Conservation (phyloP, 1,140 invertebrate species). For the Cataglyphis hispanica region DNA sequence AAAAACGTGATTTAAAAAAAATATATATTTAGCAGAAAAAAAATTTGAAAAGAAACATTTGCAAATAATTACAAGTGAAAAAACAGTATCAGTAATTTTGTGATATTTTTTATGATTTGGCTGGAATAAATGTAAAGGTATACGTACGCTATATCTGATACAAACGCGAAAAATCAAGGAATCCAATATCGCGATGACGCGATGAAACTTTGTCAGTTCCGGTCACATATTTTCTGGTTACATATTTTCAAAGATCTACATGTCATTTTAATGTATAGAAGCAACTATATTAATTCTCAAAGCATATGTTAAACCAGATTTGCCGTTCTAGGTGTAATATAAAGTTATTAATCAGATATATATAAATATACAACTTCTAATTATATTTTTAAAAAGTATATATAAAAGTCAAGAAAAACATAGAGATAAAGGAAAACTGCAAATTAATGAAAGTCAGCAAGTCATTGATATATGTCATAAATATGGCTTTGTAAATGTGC, state of each 20-base stretch:
- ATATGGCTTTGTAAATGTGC: not conserved
- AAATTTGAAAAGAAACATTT: too few relatives aligned
- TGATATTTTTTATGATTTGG: not conserved
- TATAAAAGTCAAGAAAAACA: not conserved
- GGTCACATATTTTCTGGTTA: too few relatives aligned
- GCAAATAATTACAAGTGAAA: too few relatives aligned
- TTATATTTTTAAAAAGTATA: slow-evolving; percentile 8
- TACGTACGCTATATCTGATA: not conserved
- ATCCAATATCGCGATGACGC: not conserved
- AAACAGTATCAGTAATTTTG: not conserved
- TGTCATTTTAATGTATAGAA: slow-evolving; percentile 3
- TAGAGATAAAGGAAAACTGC: not conserved
- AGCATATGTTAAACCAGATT: not conserved
- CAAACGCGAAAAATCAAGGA: not conserved
- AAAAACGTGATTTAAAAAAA: not conserved
- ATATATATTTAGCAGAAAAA: too few relatives aligned
- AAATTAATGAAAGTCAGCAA: not conserved
- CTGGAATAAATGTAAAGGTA: not conserved
- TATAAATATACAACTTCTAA: not conserved
- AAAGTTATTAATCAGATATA: not conserved
- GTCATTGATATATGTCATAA: not conserved
- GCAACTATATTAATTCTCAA: slow-evolving; percentile 22
- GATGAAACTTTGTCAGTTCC: slow-evolving; percentile 4
- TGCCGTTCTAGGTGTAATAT: not conserved
- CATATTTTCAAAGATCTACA: slow-evolving; percentile 9